Evolutionary conservation across 1,140 invertebrate species (phyloP).

Genomic region (Plectrocnemia conspersa): DNA sequence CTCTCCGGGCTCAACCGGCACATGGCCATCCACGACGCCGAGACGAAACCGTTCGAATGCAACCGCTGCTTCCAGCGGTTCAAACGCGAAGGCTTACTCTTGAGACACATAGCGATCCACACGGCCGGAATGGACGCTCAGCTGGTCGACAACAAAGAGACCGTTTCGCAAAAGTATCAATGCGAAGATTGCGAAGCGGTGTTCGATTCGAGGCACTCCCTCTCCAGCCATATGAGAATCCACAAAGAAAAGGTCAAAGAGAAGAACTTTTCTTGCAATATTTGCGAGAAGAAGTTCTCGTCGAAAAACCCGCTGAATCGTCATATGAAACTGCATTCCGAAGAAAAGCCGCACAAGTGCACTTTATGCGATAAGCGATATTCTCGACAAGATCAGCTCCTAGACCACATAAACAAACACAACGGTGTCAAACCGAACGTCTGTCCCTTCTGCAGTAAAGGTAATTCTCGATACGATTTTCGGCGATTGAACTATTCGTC

Average conservation of each 20-base stretch:
- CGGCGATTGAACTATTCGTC: neutral
- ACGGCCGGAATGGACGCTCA: conserved; percentile 31
- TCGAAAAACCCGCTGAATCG: conserved; percentile 42
- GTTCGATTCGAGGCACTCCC: conserved; percentile 39
- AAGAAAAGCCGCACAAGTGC: conserved; percentile 42
- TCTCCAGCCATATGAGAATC: conserved; percentile 39
- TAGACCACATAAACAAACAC: conserved; percentile 54
- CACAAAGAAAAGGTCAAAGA: conserved; percentile 37
- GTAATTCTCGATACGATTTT: conserved; percentile 38
- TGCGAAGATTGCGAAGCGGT: conserved; percentile 40
- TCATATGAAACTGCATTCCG: conserved; percentile 44
- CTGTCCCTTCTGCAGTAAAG: conserved; percentile 57
- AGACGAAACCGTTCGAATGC: conserved; percentile 34
- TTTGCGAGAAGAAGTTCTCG: conserved; percentile 42
- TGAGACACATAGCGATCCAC: conserved; percentile 36
- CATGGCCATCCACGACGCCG: conserved; percentile 37
- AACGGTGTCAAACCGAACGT: conserved; percentile 54
- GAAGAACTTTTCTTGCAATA: conserved; percentile 38
- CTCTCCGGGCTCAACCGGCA: conserved; percentile 39
- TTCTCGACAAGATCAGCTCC: conserved; percentile 53
- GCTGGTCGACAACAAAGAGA: conserved; percentile 7
- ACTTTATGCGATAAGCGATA: conserved; percentile 51
- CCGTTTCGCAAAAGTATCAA: conserved; percentile 32
- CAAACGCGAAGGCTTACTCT: conserved; percentile 32
- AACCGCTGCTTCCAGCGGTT: conserved; percentile 33